Conservation (phyloP, 2,797 vertebrate genomes). For the Scyliorhinus canicula region DNA sequence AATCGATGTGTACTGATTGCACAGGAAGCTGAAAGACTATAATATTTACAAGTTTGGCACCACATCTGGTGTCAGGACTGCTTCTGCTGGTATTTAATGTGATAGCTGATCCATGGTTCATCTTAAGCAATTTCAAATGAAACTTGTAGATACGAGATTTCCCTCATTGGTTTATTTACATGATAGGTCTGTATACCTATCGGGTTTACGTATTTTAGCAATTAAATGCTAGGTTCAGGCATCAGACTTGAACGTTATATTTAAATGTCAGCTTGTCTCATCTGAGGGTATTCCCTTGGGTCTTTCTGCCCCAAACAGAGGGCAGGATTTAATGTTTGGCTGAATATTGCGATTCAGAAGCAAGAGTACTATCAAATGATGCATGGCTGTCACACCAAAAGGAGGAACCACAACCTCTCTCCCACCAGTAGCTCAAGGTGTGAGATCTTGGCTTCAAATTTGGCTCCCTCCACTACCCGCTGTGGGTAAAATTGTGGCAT, state of each 20-base stretch:
- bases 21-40: background rate
- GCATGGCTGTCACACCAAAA: no score
- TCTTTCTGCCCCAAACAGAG: background rate
- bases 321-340: background rate
- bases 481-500: no score
- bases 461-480: no score
- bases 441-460: no score
- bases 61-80: conserved; percentile 10
- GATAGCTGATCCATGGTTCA: background rate
- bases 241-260: background rate
- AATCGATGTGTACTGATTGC: background rate
- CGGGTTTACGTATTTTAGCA: background rate
- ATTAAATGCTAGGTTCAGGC: background rate
- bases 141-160: no score
- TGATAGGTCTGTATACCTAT: background rate
- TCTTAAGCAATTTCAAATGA: background rate
- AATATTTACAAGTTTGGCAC: conserved; percentile 23
- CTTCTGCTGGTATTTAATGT: background rate
- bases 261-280: background rate
- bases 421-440: no score
- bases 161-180: background rate
- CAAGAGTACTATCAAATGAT: no score
- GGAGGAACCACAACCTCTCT: no score
- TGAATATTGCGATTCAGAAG: no score
- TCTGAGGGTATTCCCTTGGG: background rate